Conservation (phyloP, 2,888 invertebrate species). For the Amiota mariae region DNA sequence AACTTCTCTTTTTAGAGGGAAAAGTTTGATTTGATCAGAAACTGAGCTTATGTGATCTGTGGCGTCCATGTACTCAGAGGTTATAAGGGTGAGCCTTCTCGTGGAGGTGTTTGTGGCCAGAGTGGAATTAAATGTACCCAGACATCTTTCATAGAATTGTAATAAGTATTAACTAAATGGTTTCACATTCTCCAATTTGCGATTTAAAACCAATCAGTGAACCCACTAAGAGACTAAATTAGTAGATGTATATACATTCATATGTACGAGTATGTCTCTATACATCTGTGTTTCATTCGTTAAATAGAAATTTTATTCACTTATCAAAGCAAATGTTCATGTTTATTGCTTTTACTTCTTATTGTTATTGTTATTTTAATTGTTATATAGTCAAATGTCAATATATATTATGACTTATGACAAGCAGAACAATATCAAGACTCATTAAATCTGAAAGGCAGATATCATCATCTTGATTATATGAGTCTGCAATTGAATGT, state of each 20-base stretch:
- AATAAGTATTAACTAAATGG: no score
- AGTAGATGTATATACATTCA: neutral
- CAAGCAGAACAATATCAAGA: neutral
- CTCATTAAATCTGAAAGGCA: neutral
- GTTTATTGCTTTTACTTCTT: neutral
- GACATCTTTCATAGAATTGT: no score
- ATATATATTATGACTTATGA: slow-evolving; percentile 19
- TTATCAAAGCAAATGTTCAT: slow-evolving; percentile 3
- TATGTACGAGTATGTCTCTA: neutral
- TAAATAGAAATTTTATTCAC: slow-evolving; percentile 6
- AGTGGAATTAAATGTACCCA: no score
- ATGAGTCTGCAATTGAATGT: slow-evolving; percentile 3
- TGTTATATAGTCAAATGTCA: slow-evolving; percentile 4
- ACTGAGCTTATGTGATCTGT: no score
- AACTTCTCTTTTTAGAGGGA: no score
- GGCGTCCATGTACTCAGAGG: no score
- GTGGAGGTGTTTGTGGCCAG: no score
- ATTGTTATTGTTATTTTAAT: slow-evolving; percentile 7
- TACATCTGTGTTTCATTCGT: neutral
- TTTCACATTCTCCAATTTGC: no score
- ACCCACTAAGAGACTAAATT: no score
- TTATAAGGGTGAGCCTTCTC: no score
- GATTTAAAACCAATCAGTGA: no score
- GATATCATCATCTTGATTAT: neutral
- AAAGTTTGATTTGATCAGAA: no score